Percentiles rank a stretch among this genome's conserved stretches.
phyloP scores from a whole-genome alignment of 2,888 invertebrate species.

The Eristalis tenax region DNA sequence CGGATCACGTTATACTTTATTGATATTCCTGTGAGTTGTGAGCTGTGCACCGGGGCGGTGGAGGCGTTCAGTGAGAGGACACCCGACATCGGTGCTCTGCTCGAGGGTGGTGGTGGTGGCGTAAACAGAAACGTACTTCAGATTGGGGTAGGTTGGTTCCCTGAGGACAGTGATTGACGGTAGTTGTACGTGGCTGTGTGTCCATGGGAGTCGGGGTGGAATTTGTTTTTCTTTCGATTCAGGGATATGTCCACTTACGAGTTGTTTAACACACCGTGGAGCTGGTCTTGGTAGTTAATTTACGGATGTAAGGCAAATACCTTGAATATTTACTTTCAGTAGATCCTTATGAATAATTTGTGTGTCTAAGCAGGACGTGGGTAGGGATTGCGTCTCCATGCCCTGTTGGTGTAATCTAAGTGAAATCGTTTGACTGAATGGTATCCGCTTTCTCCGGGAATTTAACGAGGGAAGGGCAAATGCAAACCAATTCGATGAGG shows the following conservation, averaged over 20 bases:
- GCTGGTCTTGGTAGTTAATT: conserved; percentile 12
- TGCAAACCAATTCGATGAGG: not conserved
- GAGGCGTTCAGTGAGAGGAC: not conserved
- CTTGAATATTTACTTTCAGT: conserved; percentile 12
- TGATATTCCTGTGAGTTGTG: conserved; percentile 45
- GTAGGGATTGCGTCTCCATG: not conserved
- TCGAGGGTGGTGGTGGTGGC: not conserved
- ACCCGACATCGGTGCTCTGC: not conserved
- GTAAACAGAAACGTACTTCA: conserved; percentile 41
- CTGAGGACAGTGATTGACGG: conserved; percentile 8
- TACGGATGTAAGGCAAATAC: conserved; percentile 17
- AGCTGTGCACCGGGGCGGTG: not conserved
- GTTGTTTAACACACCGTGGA: conserved; percentile 7
- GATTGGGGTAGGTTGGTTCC: conserved; percentile 51
- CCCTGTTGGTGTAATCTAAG: not conserved
- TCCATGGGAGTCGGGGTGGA: not conserved
- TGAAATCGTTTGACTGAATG: not conserved
- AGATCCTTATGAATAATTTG: conserved; percentile 22
- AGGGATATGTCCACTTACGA: not conserved
- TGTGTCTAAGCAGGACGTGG: not conserved
- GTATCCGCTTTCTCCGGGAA: not conserved
- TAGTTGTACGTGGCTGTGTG: not conserved
- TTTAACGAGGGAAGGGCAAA: not conserved
- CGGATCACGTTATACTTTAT: conserved; percentile 66
- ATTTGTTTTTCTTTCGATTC: not conserved